Percentiles rank a stretch among this genome's conserved stretches.
phyloP scores from a whole-genome alignment of 2,888 invertebrate genomes.

The Hololepta plana region DNA sequence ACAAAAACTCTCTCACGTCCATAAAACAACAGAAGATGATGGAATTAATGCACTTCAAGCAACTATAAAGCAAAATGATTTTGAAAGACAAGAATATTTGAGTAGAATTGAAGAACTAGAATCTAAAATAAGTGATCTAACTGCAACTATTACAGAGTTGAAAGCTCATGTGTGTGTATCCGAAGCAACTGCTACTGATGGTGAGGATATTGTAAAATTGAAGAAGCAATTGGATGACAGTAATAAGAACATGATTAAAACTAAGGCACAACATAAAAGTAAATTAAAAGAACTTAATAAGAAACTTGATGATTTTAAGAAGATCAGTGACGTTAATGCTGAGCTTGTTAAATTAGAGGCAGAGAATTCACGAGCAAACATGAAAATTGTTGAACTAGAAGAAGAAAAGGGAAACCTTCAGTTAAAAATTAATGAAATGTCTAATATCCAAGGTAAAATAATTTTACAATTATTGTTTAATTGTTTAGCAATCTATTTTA shows the following conservation, averaged over 20 bases:
- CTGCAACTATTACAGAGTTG: no score
- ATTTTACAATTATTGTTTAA: conserved; percentile 5
- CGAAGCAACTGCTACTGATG: background rate
- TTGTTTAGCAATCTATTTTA: background rate
- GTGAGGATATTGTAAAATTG: conserved; percentile 29
- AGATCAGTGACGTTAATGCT: conserved; percentile 47
- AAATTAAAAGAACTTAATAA: conserved; percentile 63
- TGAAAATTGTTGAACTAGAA: conserved; percentile 67
- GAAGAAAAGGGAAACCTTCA: conserved; percentile 74
- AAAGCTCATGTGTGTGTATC: no score
- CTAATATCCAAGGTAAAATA: conserved; percentile 44
- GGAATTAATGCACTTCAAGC: conserved; percentile 10
- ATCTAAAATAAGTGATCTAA: conserved; percentile 23
- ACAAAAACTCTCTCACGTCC: no score
- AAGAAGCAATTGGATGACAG: conserved; percentile 54
- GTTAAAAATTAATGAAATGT: conserved; percentile 64
- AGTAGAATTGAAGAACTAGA: conserved; percentile 13
- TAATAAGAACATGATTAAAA: conserved; percentile 60
- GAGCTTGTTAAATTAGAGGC: conserved; percentile 45
- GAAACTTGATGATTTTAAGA: conserved; percentile 46
- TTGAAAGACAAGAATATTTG: conserved; percentile 10
- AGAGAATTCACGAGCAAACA: conserved; percentile 43
- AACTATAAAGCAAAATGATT: no score
- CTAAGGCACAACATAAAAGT: conserved; percentile 49
- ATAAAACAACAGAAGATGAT: no score